Evolutionary conservation across 2,888 invertebrate species (phyloP).

Genomic region (Napeogenes sylphis): DNA sequence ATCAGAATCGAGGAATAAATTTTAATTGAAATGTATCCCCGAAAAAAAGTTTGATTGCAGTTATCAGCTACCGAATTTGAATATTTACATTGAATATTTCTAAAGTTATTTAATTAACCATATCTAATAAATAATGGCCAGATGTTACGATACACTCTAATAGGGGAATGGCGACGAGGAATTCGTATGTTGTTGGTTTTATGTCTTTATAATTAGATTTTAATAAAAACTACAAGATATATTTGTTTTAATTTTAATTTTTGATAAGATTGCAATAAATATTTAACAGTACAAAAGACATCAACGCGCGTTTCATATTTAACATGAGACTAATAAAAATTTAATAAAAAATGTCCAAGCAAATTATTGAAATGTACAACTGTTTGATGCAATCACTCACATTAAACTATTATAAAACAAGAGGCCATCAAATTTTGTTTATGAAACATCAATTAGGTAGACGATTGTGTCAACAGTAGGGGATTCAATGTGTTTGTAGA

Average conservation of each 20-base stretch:
- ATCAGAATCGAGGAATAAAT: constrained; percentile 75
- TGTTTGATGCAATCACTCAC: no score
- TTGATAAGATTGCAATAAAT: not conserved
- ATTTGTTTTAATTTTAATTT: not conserved
- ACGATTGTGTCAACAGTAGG: constrained; percentile 39
- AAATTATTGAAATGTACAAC: no score
- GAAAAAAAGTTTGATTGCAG: constrained; percentile 72
- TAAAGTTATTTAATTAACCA: constrained; percentile 37
- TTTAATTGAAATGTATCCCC: constrained; percentile 76
- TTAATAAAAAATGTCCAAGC: no score
- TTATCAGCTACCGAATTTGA: constrained; percentile 77
- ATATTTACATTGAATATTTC: constrained; percentile 71
- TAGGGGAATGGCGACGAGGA: not conserved
- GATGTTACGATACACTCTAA: constrained; percentile 5
- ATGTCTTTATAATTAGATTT: not conserved
- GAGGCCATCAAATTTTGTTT: constrained; percentile 9
- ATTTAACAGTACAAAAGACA: constrained; percentile 24
- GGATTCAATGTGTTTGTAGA: constrained; percentile 58
- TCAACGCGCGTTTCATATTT: constrained; percentile 27
- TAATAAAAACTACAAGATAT: not conserved
- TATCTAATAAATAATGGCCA: constrained; percentile 26
- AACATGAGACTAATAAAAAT: constrained; percentile 4
- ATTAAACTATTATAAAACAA: not conserved
- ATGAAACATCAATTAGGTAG: constrained; percentile 21
- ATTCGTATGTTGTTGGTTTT: not conserved